phyloP scores from a whole-genome alignment of 2,797 vertebrate species.

The Hoplostethus atlanticus region DNA sequence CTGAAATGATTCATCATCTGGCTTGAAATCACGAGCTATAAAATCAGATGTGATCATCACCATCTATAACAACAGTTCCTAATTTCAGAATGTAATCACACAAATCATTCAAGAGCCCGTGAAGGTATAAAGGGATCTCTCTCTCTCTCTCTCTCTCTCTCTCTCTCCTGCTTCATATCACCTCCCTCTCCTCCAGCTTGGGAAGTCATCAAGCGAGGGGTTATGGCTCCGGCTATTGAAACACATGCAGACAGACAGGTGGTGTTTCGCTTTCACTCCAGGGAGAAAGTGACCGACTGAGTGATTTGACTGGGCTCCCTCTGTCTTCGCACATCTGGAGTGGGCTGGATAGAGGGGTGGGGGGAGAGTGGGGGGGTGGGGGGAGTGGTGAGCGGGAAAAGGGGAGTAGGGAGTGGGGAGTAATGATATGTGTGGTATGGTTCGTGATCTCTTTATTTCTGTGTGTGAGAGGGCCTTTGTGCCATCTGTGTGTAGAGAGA shows the following conservation, averaged over 20 bases:
- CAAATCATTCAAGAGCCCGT: too few species aligned
- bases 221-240: slow-evolving; percentile 46
- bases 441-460: slow-evolving; percentile 53
- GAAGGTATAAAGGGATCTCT: background rate
- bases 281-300: slow-evolving; percentile 64
- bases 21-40: too few species aligned
- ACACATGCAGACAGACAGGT: slow-evolving; percentile 69
- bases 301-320: slow-evolving; percentile 62
- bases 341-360: slow-evolving; percentile 20
- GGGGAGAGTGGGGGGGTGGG: background rate
- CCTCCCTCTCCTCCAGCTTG: slow-evolving; percentile 59
- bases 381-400: slow-evolving; percentile 3
- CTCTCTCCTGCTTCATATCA: slow-evolving; percentile 14
- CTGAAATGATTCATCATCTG: too few species aligned
- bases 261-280: slow-evolving; percentile 74
- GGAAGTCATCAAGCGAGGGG: slow-evolving; percentile 63
- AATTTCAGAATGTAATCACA: too few species aligned
- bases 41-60: too few species aligned
- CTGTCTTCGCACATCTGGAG: slow-evolving; percentile 73
- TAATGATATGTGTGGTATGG: slow-evolving; percentile 40
- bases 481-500: slow-evolving; percentile 20
- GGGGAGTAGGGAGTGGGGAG: slow-evolving; percentile 29
- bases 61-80: too few species aligned
- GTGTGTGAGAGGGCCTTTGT: slow-evolving; percentile 40
- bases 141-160: slow-evolving; percentile 5